These are phyloP conservation scores for Laupala kohalensis DNA, from an alignment of 1,140 invertebrate species.

Conservation along the genomic window DNA sequence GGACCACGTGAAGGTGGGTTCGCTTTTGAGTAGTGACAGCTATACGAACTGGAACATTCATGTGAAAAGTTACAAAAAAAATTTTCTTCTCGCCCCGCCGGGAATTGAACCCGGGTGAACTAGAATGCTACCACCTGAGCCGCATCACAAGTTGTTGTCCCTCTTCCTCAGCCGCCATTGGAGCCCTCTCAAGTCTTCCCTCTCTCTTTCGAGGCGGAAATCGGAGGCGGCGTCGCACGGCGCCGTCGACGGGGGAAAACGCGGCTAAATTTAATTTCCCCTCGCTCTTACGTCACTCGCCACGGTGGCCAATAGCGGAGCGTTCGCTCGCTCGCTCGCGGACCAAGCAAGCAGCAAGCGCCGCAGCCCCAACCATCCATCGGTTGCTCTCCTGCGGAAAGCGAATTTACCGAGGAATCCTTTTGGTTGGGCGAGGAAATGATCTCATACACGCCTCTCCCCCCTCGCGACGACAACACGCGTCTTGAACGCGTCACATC, in stretches of 20 bases:
- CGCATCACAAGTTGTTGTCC: too few species aligned
- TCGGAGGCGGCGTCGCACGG: not conserved
- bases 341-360: not conserved
- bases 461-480: too few species aligned
- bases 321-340: not conserved
- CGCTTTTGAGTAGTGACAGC: too few species aligned
- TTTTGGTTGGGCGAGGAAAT: not conserved
- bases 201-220: not conserved
- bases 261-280: slow-evolving; percentile 15
- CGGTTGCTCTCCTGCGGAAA: not conserved
- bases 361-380: not conserved
- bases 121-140: too few species aligned
- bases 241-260: slow-evolving; percentile 3
- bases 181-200: not conserved
- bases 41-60: too few species aligned
- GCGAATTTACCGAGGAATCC: not conserved
- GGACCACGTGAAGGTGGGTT: too few species aligned
- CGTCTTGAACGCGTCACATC: not conserved
- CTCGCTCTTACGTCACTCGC: slow-evolving; percentile 8
- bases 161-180: too few species aligned
- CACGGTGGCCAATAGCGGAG: slow-evolving; percentile 2
- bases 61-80: too few species aligned
- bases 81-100: too few species aligned
- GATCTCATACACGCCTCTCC: not conserved
- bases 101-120: too few species aligned